Evolutionary conservation across 2,888 invertebrate species (phyloP).

Genomic region (Smittia sp.): DNA sequence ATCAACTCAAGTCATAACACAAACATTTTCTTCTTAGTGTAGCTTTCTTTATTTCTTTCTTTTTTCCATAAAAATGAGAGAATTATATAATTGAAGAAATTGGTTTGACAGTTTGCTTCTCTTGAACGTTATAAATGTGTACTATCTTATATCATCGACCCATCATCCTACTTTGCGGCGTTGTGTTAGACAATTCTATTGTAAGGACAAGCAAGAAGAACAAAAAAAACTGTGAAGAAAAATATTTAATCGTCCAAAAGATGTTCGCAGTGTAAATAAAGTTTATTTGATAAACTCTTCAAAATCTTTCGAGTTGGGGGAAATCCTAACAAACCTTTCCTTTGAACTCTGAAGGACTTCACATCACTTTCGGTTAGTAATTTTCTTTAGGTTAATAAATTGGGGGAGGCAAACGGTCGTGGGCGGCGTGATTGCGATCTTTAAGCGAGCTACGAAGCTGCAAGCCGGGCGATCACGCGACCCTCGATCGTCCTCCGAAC

Average conservation of each 20-base stretch:
- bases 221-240: neutral
- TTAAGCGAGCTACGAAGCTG: too few species aligned
- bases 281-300: too few species aligned
- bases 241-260: neutral
- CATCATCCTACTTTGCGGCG: neutral
- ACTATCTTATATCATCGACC: neutral
- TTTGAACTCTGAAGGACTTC: neutral
- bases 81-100: neutral
- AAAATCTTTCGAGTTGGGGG: neutral
- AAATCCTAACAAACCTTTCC: neutral
- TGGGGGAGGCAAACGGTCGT: neutral
- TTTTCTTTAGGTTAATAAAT: neutral
- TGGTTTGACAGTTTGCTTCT: neutral
- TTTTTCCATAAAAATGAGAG: neutral
- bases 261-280: neutral
- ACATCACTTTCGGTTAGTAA: neutral
- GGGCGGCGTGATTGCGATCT: too few species aligned
- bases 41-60: neutral
- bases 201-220: neutral
- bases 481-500: too few species aligned
- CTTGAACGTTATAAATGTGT: neutral
- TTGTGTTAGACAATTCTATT: neutral
- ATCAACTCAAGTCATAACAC: too few species aligned
- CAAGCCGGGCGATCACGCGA: too few species aligned
- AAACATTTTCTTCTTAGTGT: conserved; percentile 1